Evolutionary conservation across 2,113 vertebrate genomes (phyloP).

Genomic region (Eupsittula cactorum): DNA sequence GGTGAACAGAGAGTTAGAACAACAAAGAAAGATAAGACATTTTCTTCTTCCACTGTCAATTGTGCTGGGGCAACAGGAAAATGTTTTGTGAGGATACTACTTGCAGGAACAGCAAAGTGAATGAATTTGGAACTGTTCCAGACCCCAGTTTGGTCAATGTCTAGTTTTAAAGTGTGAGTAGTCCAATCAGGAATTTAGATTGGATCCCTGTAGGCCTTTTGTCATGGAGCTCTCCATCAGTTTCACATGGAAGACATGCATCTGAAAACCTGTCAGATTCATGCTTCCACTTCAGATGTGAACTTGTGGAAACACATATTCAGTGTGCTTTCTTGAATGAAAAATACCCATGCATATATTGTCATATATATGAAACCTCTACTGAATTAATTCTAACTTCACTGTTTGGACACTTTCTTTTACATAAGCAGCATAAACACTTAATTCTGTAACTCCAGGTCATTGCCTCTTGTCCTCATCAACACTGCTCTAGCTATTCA

Average conservation of each 20-base stretch:
- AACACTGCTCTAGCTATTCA: not conserved
- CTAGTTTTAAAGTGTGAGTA: not conserved
- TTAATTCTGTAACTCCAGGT: not conserved
- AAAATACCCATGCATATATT: not conserved
- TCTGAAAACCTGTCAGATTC: not conserved
- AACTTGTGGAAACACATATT: not conserved
- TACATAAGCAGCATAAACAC: not conserved
- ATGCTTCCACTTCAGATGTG: not conserved
- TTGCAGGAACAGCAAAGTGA: not conserved
- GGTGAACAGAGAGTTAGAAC: not conserved
- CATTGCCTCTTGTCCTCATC: not conserved
- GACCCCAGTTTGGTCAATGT: not conserved
- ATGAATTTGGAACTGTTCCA: not conserved
- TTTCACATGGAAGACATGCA: not conserved
- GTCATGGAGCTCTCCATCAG: not conserved
- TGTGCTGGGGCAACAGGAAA: not conserved
- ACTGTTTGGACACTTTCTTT: not conserved
- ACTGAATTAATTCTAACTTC: not conserved
- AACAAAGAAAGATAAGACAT: not conserved
- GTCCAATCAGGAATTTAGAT: not conserved
- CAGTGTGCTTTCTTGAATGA: not conserved
- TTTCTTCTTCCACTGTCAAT: not conserved
- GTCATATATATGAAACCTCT: not conserved
- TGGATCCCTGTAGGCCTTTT: not conserved
- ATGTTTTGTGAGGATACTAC: not conserved